These are phyloP conservation scores for Brienomyrus longianalis DNA, from an alignment of 2,113 vertebrate species.

Conservation along the genomic window DNA sequence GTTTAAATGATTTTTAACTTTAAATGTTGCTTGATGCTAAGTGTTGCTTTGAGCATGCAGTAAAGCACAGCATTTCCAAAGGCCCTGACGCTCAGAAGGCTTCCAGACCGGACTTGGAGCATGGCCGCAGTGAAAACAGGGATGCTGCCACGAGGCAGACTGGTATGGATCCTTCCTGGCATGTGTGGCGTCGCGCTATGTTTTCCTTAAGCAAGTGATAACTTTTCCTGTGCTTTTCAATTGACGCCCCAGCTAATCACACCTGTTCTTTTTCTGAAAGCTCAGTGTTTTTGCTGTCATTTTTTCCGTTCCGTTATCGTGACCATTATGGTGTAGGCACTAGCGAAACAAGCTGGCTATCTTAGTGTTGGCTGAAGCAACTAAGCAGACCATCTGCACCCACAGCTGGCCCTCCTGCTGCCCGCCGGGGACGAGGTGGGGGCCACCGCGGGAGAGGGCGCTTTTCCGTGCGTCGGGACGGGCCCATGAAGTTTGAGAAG, in stretches of 20 bases:
- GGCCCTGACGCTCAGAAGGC: constrained; percentile 75
- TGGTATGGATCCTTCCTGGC: constrained; percentile 57
- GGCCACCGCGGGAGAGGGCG: constrained; percentile 84
- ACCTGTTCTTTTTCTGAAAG: not conserved
- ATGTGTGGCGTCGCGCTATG: not conserved
- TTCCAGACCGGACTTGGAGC: constrained; percentile 71
- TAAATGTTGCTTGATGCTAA: not conserved
- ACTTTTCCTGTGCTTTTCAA: not conserved
- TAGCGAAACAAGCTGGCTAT: not conserved
- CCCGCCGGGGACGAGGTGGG: constrained; percentile 75
- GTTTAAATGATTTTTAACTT: not conserved
- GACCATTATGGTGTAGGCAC: not conserved
- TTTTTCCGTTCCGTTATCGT: not conserved
- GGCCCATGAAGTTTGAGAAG: constrained; percentile 97
- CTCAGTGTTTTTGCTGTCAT: not conserved
- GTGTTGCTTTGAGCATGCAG: not conserved
- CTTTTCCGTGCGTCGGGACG: constrained; percentile 79
- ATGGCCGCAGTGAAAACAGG: constrained; percentile 71
- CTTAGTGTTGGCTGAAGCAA: not conserved
- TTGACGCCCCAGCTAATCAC: not conserved
- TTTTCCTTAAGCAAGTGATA: not conserved
- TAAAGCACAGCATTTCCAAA: constrained; percentile 25
- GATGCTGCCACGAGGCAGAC: constrained; percentile 68
- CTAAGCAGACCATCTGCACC: not conserved
- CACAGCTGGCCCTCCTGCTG: constrained; percentile 55